A percentile compares a stretch with the other conserved stretches of the same genome.
Evolutionary conservation across 2,113 vertebrate genomes (phyloP).

Genomic region (Gymnobelideus leadbeateri): DNA sequence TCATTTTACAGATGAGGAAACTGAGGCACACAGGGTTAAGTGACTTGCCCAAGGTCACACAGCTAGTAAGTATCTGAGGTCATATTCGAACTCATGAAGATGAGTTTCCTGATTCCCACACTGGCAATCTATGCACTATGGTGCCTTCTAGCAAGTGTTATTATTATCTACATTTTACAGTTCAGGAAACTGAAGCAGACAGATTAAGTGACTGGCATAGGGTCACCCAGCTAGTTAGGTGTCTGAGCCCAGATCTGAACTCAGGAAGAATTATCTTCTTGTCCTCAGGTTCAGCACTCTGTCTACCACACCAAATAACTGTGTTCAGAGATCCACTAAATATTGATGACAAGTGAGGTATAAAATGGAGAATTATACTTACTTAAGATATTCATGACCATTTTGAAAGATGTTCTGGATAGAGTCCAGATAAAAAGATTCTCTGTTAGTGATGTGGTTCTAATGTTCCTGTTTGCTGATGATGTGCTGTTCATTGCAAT

Average conservation of each 20-base stretch:
- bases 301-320: background rate
- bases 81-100: too few species aligned
- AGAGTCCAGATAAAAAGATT: background rate
- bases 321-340: background rate
- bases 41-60: too few species aligned
- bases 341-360: background rate
- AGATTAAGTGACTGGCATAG: background rate
- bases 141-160: too few species aligned
- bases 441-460: background rate
- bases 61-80: too few species aligned
- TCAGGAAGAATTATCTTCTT: background rate
- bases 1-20: background rate
- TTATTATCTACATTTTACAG: too few species aligned
- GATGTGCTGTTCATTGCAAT: background rate
- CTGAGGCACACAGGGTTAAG: too few species aligned
- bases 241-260: background rate
- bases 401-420: background rate
- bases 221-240: background rate
- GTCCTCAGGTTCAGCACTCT: background rate
- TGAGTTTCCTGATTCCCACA: too few species aligned
- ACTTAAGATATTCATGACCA: background rate
- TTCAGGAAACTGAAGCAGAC: background rate
- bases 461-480: background rate
- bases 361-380: background rate
- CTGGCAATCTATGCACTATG: too few species aligned